Percentiles rank a stretch among this genome's conserved stretches.
Evolutionary conservation across 2,888 invertebrate species (phyloP).

Genomic region (Anaspis maculata): DNA sequence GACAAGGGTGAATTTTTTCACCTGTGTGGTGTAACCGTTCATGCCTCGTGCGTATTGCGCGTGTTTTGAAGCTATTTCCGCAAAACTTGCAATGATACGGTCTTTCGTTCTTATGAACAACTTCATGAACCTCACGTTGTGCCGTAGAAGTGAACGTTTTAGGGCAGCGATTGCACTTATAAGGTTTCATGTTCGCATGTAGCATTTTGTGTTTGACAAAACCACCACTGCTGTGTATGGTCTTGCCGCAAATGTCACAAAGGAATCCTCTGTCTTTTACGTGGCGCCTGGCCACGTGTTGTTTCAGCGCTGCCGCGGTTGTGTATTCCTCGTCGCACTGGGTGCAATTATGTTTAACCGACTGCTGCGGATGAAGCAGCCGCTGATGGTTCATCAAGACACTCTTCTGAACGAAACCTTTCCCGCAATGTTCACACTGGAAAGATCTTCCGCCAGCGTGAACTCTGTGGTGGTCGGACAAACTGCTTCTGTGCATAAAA

Average conservation of each 20-base stretch:
- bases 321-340: conserved; percentile 27
- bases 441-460: too few relatives aligned
- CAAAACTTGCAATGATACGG: conserved; percentile 8
- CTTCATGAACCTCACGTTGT: conserved; percentile 37
- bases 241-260: conserved; percentile 13
- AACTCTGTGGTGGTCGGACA: too few relatives aligned
- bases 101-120: conserved; percentile 47
- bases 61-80: conserved; percentile 12
- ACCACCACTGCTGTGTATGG: conserved; percentile 27
- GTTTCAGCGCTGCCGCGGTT: conserved; percentile 24
- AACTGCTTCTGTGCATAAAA: too few relatives aligned
- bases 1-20: too few relatives aligned
- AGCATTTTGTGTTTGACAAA: conserved; percentile 37
- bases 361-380: conserved; percentile 39
- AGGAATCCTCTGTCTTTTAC: conserved; percentile 17
- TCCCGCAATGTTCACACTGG: too few relatives aligned
- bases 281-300: conserved; percentile 26
- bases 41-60: conserved; percentile 21
- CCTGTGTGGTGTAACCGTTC: too few relatives aligned
- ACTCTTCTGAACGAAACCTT: conserved; percentile 40
- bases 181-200: conserved; percentile 27
- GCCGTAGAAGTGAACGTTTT: conserved; percentile 21
- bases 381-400: conserved; percentile 44
- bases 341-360: conserved; percentile 25
- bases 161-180: conserved; percentile 3